Conservation (phyloP, 1,140 invertebrate species). For the Ptiloglossa arizonensis region DNA sequence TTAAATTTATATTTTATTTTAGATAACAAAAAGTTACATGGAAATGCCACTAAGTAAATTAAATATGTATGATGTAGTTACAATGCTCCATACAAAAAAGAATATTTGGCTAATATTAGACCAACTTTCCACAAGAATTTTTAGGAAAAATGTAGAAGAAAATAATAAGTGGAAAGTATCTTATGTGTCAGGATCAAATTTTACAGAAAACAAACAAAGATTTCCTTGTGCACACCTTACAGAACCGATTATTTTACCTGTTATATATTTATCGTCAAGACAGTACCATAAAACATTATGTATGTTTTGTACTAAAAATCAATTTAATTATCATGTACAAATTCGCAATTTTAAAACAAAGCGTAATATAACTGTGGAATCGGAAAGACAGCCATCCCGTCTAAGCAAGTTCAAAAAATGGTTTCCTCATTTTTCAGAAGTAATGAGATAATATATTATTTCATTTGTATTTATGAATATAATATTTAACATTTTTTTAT, state of each 20-base stretch:
- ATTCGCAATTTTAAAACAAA: conserved; percentile 89
- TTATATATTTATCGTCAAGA: conserved; percentile 54
- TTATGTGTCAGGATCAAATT: conserved; percentile 73
- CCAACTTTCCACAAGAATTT: conserved; percentile 57
- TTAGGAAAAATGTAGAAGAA: conserved; percentile 56
- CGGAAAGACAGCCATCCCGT: conserved; percentile 86
- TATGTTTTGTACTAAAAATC: conserved; percentile 54
- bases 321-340: conserved; percentile 63
- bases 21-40: conserved; percentile 75
- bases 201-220: conserved; percentile 74
- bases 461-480: not conserved
- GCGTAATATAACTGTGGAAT: conserved; percentile 85
- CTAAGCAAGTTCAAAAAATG: conserved; percentile 75
- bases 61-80: conserved; percentile 56
- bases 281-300: conserved; percentile 60
- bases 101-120: conserved; percentile 66
- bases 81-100: conserved; percentile 58
- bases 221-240: conserved; percentile 54
- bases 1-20: conserved; percentile 45
- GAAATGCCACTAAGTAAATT: conserved; percentile 69
- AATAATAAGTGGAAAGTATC: conserved; percentile 75
- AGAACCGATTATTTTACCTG: conserved; percentile 60
- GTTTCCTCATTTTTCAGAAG: conserved; percentile 55
- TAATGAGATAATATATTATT: conserved; percentile 33
- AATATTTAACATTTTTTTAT: not conserved